A percentile compares a stretch with the other conserved stretches of the same genome.
Evolutionary conservation across 2,797 vertebrate genomes (phyloP).

Genomic region (Spondyliosoma cantharus): DNA sequence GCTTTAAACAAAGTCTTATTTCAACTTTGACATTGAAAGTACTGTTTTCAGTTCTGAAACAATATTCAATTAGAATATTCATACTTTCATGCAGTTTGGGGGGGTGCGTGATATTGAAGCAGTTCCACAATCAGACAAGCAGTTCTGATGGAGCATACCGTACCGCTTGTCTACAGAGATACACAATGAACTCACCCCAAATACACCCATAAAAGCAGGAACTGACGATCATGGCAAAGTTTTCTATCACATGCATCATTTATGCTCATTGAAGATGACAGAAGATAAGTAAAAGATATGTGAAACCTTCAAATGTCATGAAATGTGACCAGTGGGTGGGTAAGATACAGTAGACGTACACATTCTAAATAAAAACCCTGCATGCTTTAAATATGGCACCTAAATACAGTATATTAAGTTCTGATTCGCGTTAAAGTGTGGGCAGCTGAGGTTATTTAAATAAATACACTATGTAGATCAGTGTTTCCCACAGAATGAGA

Average conservation of each 20-base stretch:
- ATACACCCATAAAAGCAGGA: neutral
- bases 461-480: neutral
- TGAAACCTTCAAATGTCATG: too few relatives aligned
- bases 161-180: neutral
- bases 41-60: too few relatives aligned
- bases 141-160: neutral
- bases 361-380: neutral
- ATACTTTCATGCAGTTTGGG: neutral
- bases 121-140: neutral
- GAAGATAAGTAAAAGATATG: too few relatives aligned
- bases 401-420: too few relatives aligned
- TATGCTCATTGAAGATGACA: too few relatives aligned
- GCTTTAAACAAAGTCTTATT: too few relatives aligned
- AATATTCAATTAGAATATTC: too few relatives aligned
- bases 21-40: too few relatives aligned
- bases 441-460: neutral
- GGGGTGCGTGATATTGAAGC: neutral
- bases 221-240: neutral
- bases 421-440: neutral
- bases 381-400: neutral
- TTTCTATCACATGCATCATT: too few relatives aligned
- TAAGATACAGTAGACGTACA: neutral
- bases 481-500: too few relatives aligned
- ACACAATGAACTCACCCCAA: neutral
- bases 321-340: neutral